Conservation (phyloP, 2,113 vertebrate genomes). For the Ceuthmochares aereus region DNA sequence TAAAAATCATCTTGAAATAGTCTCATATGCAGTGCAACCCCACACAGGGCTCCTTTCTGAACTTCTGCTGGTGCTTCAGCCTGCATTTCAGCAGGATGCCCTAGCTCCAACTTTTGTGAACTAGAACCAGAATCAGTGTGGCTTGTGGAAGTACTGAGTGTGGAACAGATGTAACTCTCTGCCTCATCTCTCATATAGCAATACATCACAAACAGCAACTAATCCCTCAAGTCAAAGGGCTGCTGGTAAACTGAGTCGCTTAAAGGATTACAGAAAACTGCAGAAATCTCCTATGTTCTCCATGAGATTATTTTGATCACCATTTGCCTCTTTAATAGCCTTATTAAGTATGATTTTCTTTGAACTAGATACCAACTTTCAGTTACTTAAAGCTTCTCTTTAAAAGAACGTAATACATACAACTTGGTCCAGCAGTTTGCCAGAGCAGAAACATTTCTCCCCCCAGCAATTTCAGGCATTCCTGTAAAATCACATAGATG, state of each 20-base stretch:
- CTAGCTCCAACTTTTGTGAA: fast-evolving
- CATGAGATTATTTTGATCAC: background rate
- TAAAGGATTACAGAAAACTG: background rate
- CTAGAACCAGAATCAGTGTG: too few relatives aligned
- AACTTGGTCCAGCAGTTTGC: background rate
- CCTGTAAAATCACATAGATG: background rate
- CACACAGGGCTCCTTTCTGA: background rate
- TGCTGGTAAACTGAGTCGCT: background rate
- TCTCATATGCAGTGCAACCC: background rate
- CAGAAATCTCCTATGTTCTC: background rate
- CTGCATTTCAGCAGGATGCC: background rate
- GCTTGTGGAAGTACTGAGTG: background rate
- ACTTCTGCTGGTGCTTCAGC: background rate
- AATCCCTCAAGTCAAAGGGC: background rate
- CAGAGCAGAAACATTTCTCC: background rate
- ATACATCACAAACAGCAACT: background rate
- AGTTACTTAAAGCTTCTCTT: background rate
- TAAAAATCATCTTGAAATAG: background rate
- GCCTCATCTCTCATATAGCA: background rate
- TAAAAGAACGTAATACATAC: background rate
- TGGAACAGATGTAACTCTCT: fast-evolving
- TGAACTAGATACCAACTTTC: background rate
- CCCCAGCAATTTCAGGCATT: background rate
- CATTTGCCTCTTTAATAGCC: background rate
- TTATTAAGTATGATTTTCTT: background rate